Conservation (phyloP, 2,113 vertebrate genomes). For the Charadrius vociferus region DNA sequence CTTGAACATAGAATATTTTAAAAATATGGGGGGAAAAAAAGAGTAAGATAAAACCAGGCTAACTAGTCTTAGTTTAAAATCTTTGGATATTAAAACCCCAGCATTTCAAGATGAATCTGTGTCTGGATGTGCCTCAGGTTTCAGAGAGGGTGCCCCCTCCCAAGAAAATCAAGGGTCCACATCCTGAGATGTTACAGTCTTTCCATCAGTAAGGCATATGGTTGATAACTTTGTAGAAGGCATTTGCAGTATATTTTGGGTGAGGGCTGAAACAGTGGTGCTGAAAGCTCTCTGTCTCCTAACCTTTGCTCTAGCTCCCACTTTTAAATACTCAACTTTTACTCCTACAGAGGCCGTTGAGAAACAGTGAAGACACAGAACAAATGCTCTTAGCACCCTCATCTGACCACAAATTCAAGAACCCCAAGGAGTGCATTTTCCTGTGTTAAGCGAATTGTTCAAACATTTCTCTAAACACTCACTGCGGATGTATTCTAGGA, state of each 20-base stretch:
- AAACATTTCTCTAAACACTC: neutral
- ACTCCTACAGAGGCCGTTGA: neutral
- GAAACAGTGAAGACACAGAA: neutral
- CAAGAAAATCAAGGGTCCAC: neutral
- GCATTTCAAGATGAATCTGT: neutral
- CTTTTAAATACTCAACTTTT: neutral
- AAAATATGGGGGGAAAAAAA: neutral
- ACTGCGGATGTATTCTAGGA: neutral
- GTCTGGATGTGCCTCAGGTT: neutral
- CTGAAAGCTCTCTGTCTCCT: neutral
- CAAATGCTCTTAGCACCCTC: neutral
- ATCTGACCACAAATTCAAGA: conserved; percentile 27
- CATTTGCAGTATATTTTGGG: neutral
- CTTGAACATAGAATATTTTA: neutral
- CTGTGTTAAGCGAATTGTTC: conserved; percentile 21
- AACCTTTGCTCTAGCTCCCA: neutral
- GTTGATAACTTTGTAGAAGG: neutral
- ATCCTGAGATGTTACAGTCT: neutral
- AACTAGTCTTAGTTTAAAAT: neutral
- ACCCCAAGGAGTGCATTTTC: neutral
- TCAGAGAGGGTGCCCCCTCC: neutral
- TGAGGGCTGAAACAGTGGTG: neutral
- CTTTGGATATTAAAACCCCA: neutral
- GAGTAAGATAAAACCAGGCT: neutral
- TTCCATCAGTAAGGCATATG: neutral